Evolutionary conservation across 2,888 invertebrate species (phyloP), one percentile per base, ranked within the genome.

Genomic region (Entomobrya multifasciata): DNA sequence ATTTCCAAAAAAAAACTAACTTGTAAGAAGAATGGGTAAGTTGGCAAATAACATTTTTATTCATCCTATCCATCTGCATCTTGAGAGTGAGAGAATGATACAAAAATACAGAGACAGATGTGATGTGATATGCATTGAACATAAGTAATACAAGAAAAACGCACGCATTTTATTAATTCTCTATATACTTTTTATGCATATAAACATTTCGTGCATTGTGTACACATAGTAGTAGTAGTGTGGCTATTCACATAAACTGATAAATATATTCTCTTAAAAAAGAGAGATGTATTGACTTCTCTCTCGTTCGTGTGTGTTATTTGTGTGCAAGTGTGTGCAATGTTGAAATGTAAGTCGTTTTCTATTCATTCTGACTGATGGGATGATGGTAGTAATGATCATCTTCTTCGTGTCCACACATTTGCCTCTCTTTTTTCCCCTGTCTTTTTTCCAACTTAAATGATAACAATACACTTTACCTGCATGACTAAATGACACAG

Each of bases 341-440:
- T 62, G 36, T 27, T 27, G 8, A n/a, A 6, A n/a, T 17, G 5
- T 55, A 62, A 30, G n/a, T 62, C n/a, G n/a, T n/a, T n/a, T n/a
- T n/a, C n/a, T n/a, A n/a, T n/a, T n/a, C n/a, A n/a, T n/a, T n/a
- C n/a, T n/a, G 17, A 36, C 5, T 70, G 10, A 44, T 41, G 13
- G 13, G 17, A 17, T 30, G 20, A 62, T 30, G 20, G 27, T 65
- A 30, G 52, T 17, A 13, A 79, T 25, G 52, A 83, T 83, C 76
- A 77, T 83, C 83, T 76, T 83, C 65, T 65, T 76, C 76, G 67
- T 83, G 77, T 77, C 65, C 83, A 67, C 65, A 83, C 65, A 67
- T 83, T 83, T 83, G 83, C 83, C 83, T 83, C 83, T 76, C 77
- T 83, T 83, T 83, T 82, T 83, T 20, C 30, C 78, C 62, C 67